Base-by-base conservation (phyloP, 2,797 vertebrate genomes). In the Thripadectes ignobilis region DNA sequence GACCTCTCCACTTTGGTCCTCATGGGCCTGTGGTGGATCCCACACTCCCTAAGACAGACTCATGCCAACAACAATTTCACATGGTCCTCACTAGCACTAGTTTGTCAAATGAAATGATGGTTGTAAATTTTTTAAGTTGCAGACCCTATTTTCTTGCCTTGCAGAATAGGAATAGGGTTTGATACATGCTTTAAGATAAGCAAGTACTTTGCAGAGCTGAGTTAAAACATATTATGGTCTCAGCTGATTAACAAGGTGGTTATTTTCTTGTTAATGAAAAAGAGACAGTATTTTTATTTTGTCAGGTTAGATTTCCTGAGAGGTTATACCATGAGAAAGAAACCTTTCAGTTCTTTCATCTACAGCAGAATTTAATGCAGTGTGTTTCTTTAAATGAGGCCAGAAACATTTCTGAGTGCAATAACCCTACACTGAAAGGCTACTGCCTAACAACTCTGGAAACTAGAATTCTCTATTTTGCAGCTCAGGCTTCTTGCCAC, bases 331-430 rank as follows among this genome's bases (percentile, higher is more conserved):
- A 84, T 57, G 38, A 81, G 95, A 95, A 95, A 95, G 91, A 81
- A 85, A 76, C 58, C 54, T 94, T 93, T 92, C 67, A 88, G 78
- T 17, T 61, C 32, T 84, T 95, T 82, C 82, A 85, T 76, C 63
- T 88, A 63, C 74, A 86, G 80, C 63, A 95, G 89, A 92, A 90
- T 93, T 93, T 96, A 90, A 87, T 14, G 7, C 69, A 61, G 48
- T 65, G 24, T 63, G 32, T 59, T 94, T 82, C 55, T 88, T 92
- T 71, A 91, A 83, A 52, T 79, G 92, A 52, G 92, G 41, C 51
- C 88, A 93, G 91, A 95, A 96, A 92, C 77, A 71, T 89, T 89
- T 86, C 82, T 88, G 77, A 74, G 41, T 54, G 74, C 59, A 95
- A 69, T 73, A 96, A 89, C 20, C 38, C 67, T 74, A 36, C 54